A percentile compares a stretch with the other conserved stretches of the same genome.
phyloP scores from a whole-genome alignment of 2,888 invertebrate species.

The Troides helena region DNA sequence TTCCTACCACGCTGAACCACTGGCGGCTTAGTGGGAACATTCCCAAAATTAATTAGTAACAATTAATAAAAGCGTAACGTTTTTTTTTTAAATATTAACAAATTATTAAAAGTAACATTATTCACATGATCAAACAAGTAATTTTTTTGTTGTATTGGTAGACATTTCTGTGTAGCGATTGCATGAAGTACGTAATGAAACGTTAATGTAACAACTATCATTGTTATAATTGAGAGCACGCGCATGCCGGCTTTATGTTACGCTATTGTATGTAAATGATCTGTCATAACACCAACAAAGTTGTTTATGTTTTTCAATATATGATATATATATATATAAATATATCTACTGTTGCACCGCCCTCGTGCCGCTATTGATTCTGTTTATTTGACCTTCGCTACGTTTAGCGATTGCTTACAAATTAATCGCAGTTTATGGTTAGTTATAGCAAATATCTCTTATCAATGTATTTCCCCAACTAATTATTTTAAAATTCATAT shows the following conservation, averaged over 20 bases:
- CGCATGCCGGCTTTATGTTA: constrained; percentile 60
- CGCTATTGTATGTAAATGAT: constrained; percentile 70
- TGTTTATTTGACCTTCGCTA: constrained; percentile 17
- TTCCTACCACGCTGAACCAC: no score
- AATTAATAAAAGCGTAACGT: no score
- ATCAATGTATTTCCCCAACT: not conserved
- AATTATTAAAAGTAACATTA: not conserved
- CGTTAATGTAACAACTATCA: constrained; percentile 62
- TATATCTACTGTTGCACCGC: constrained; percentile 14
- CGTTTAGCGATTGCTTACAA: not conserved
- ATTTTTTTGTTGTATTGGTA: constrained; percentile 30
- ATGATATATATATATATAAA: constrained; percentile 8
- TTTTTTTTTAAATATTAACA: not conserved
- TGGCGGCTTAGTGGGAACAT: no score
- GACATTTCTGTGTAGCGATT: constrained; percentile 28
- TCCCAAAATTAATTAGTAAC: no score
- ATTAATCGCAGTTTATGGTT: not conserved
- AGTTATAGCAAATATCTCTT: not conserved
- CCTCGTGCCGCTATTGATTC: constrained; percentile 2
- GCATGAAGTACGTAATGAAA: constrained; percentile 34
- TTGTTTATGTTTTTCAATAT: constrained; percentile 31
- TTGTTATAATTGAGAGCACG: constrained; percentile 69
- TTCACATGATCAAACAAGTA: constrained; percentile 22
- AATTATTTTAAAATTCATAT: not conserved
- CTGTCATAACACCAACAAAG: constrained; percentile 48